Evolutionary conservation across 2,113 vertebrate genomes (phyloP), one percentile per base, ranked within the genome.

Genomic region (Balaenoptera acutorostrata): DNA sequence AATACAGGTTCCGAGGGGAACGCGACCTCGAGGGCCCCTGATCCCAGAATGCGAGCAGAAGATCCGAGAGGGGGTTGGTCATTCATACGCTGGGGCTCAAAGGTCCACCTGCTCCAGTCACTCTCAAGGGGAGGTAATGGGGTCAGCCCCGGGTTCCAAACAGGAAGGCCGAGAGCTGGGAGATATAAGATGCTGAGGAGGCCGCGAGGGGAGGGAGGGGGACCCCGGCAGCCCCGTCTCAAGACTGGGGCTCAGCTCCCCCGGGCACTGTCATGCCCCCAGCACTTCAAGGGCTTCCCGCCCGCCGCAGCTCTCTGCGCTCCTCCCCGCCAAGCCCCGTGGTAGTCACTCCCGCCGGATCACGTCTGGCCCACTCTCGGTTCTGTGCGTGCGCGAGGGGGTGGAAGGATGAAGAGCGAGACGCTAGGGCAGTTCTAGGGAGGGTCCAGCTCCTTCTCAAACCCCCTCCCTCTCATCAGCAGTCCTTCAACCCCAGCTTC

Each of bases 281-380:
- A 13, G 23, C 29, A 8, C 31, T 63, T 84, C 88, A 14, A 5
- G 36, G 13, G 36, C n/a, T 74, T 23, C 39, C 31, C 6, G 29
- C 27, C 27, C 7, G 12, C 46, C 21, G 39, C 49, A 36, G 46
- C 36, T 61, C 9, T 59, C 8, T 3, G 33, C 8, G 20, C 8
- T 11, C 31, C 44, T 25, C 17, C 17, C 15, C 1, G 6, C 52
- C 59, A 5, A 3, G 2, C 49, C 49, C 3, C 4, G 1, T 21
- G 3, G 10, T 18, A 44, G 66, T 7, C 17, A 29, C 46, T 29
- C 33, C 10, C 5, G 15, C 49, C 8, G 2, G 31, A 41, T 6
- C 36, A 44, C 17, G 4, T 59, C 57, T 15, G 52, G 59, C 46
- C 81, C 2, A 0, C 39, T 52, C 11, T 82, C 25, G 8, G 41